Evolutionary conservation across 2,888 invertebrate genomes (phyloP).

Genomic region (Tetragonisca angustula): DNA sequence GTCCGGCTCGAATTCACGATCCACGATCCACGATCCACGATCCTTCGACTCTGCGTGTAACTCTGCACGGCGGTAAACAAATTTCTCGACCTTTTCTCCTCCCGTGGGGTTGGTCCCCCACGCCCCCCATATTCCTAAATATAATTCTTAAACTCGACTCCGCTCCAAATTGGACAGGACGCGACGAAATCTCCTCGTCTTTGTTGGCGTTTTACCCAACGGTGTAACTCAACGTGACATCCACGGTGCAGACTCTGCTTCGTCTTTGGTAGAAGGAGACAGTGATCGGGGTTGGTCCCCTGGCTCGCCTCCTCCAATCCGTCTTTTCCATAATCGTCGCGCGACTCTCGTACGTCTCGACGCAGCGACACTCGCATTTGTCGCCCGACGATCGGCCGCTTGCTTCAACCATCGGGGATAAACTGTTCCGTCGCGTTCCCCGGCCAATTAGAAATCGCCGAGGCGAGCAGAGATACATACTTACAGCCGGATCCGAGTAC

Average conservation of each 20-base stretch:
- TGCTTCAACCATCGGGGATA: constrained; percentile 62
- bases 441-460: constrained; percentile 69
- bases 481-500: constrained; percentile 50
- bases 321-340: constrained; percentile 41
- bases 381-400: constrained; percentile 64
- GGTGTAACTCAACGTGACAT: too few species aligned
- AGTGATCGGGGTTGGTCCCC: not conserved
- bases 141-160: not conserved
- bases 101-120: too few species aligned
- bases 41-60: too few species aligned
- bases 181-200: too few species aligned
- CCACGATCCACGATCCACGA: not conserved
- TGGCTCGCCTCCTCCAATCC: constrained; percentile 17
- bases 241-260: not conserved
- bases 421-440: constrained; percentile 41
- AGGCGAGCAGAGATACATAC: constrained; percentile 33
- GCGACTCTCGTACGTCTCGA: constrained; percentile 3
- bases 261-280: not conserved
- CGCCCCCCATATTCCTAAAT: not conserved
- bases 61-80: not conserved
- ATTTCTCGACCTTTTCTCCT: constrained; percentile 7
- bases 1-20: not conserved
- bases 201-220: too few species aligned
- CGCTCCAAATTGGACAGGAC: not conserved
- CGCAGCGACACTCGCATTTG: constrained; percentile 61